Conservation (phyloP, 2,797 vertebrate genomes). For the Sebastes diploproa region DNA sequence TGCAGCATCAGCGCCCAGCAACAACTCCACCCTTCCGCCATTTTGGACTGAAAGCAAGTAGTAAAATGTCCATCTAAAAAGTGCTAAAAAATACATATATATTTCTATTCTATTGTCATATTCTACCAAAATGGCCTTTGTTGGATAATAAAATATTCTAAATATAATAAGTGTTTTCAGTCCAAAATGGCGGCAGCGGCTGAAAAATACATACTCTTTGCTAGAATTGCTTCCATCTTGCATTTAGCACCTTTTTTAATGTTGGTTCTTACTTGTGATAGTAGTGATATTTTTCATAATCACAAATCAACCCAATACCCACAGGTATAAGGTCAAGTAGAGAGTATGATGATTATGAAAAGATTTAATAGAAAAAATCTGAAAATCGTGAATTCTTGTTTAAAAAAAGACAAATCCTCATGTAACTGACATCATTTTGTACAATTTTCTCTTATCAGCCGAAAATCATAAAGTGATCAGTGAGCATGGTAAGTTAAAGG, state of each 20-base stretch:
- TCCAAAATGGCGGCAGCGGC: no score
- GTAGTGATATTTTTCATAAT: background rate
- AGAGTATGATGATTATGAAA: background rate
- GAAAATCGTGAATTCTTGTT: background rate
- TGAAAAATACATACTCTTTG: no score
- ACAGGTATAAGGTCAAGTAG: background rate
- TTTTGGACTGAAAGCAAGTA: no score
- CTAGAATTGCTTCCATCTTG: background rate
- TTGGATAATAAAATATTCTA: no score
- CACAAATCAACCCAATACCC: background rate
- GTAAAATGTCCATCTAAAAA: no score
- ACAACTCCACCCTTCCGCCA: no score
- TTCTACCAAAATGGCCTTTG: fast-evolving
- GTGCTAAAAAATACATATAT: no score
- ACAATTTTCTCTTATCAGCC: background rate
- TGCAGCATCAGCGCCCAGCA: no score
- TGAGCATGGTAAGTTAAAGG: background rate
- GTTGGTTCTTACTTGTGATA: background rate
- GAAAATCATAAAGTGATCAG: background rate
- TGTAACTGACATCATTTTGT: background rate
- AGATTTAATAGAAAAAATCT: background rate
- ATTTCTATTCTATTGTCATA: no score
- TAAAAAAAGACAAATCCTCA: background rate
- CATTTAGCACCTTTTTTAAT: background rate
- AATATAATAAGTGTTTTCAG: no score